Base-by-base conservation (phyloP, 2,113 vertebrate species). In the Scomber scombrus region DNA sequence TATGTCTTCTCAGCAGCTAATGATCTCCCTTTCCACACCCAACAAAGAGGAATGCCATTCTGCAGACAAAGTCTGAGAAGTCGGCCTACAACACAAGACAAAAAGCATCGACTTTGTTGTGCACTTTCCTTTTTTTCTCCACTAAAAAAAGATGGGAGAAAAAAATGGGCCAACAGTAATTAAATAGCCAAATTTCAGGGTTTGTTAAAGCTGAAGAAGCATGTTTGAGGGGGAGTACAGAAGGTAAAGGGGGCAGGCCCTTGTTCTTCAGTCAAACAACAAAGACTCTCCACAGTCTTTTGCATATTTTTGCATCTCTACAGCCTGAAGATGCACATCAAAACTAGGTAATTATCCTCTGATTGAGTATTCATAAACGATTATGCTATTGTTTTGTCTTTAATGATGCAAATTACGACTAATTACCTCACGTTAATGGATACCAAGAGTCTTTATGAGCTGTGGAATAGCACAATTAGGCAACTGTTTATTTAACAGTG, bases 381-480 rank as follows among this genome's bases (percentile, higher is more conserved):
- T 93, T 88, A 89, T 76, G 75, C 91, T 82, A 87, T 92, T 93
- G 88, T 91, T 93, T 93, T 92, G 80, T 79, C 85, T 83, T 82
- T 91, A 91, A 91, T 90, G 88, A 92, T 93, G 92, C 89, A 92
- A 91, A 93, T 94, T 81, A 92, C 47, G 11, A 84, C 88, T 93
- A 93, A 93, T 93, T 91, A 85, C 85, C 73, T 86, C 78, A 69
- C 56, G 47, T 80, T 91, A 93, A 94, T 93, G 86, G 81, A 80
- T 60, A 79, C 65, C 21, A 31, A 78, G 84, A 82, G 88, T 86
- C 66, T 85, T 89, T 85, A 88, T 73, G 79, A 90, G 90, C 76
- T 80, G 81, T 85, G 81, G 84, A 90, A 92, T 85, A 23, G 75
- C 57, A 79, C 79, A 92, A 89, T 91, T 87, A 89, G 76, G 81